Base-by-base conservation (phyloP, 2,888 invertebrate species). In the Drosophila melanosoma region DNA sequence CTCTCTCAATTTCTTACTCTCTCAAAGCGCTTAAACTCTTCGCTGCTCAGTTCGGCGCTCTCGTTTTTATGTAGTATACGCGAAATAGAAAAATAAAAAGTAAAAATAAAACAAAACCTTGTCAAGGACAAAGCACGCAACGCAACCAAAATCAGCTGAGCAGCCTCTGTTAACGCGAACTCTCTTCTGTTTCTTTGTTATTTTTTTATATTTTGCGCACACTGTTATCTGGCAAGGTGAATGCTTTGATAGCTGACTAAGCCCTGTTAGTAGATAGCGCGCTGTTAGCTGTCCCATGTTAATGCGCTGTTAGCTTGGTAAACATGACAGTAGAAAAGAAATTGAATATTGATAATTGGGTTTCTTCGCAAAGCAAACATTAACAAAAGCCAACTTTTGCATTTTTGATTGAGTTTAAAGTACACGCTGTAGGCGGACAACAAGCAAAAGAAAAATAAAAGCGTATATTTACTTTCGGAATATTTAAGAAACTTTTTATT, bases 41-140 rank as follows among this genome's bases (percentile, higher is more conserved):
- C 33, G 36, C 54, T 45, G 69, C 20, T 69, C 40, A 56, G 42
- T 45, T 45, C 23, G 15, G 32, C 48, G 35, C 52, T 59, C 60
- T 56, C 79, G 26, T 26, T 57, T 36, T 69, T 45, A n/a, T 51
- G 29, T 42, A 68, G 45, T 26, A 40, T 54, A 70, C 57, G 61
- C 63, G 57, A 65, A 66, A 69, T 64, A 40, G n/a, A 7, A 42
- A 42, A 67, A 59, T 40, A 32, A 38, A 60, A 56, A 60, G 51
- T 52, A 53, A 60, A 61, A 61, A 75, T 83, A 85, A 90, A 90
- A 79, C 71, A 87, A 90, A 90, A 90, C 90, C 89, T 89, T 90
- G 84, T 90, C 91, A 89, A 89, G 89, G 91, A 89, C 89, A 90
- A 88, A 83, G 79, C 74, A 76, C 75, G 74, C 82, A 87, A 76